A percentile compares a stretch with the other conserved stretches of the same genome.
These are phyloP conservation scores for Heliangelus exortis DNA, from an alignment of 2,797 vertebrate genomes.

Conservation along the genomic window DNA sequence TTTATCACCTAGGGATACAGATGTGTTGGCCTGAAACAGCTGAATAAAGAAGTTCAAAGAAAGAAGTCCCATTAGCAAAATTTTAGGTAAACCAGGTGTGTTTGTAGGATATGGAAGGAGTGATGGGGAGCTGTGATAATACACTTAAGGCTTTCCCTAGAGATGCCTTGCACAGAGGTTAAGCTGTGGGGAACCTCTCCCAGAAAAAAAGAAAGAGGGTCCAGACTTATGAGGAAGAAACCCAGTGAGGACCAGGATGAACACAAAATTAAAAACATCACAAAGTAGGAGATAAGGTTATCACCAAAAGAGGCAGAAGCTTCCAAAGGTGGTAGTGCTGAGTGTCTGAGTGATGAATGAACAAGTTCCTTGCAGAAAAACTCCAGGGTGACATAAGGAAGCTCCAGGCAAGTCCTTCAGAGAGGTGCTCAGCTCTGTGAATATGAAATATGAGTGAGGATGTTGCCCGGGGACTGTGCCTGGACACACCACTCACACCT, in stretches of 20 bases:
- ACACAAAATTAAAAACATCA: accelerated
- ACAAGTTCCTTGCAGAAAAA: not conserved
- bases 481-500: not conserved
- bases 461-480: not conserved
- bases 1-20: not conserved
- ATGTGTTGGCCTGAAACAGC: not conserved
- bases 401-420: not conserved
- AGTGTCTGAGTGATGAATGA: not conserved
- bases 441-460: not conserved
- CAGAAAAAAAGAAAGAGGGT: not conserved
- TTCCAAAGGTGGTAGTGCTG: not conserved
- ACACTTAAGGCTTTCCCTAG: not conserved
- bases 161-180: not conserved
- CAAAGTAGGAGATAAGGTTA: not conserved
- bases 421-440: not conserved
- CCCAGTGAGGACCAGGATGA: not conserved
- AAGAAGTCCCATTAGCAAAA: not conserved
- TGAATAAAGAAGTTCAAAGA: not conserved
- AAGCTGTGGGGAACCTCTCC: not conserved
- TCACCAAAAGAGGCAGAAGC: not conserved
- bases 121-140: not conserved
- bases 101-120: not conserved
- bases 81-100: not conserved
- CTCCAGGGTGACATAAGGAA: not conserved
- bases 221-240: not conserved